phyloP scores from a whole-genome alignment of 2,888 invertebrate species.

The Resseliella maxima region DNA sequence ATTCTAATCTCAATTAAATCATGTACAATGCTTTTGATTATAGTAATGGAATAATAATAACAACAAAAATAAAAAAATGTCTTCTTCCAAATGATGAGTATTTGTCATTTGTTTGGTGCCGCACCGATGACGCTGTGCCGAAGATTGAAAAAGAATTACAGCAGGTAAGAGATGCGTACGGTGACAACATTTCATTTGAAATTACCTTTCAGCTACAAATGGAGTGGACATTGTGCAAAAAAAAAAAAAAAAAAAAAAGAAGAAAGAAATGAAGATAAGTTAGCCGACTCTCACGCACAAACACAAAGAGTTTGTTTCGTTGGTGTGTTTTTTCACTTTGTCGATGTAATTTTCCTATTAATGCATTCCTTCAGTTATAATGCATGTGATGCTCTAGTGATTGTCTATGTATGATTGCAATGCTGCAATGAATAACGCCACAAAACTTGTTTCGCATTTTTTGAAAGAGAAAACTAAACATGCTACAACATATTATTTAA shows the following conservation, averaged over 20 bases:
- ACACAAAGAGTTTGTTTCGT: background rate
- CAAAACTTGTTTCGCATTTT: constrained; percentile 50
- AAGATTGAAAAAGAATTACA: background rate
- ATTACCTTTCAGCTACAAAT: constrained; percentile 26
- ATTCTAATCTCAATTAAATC: constrained; percentile 38
- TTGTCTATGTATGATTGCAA: background rate
- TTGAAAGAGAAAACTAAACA: constrained; percentile 10
- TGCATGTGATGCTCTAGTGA: background rate
- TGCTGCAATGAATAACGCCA: constrained; percentile 7
- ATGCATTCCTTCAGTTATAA: constrained; percentile 4
- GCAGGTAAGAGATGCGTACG: background rate
- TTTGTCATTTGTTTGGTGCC: background rate
- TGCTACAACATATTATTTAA: constrained; percentile 47
- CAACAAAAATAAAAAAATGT: background rate
- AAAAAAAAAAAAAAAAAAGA: background rate
- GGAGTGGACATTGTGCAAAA: background rate
- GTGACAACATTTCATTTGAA: constrained; percentile 42
- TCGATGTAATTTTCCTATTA: constrained; percentile 35
- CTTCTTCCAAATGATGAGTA: background rate
- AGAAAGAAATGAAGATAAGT: constrained; percentile 10
- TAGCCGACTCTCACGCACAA: background rate
- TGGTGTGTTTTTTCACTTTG: background rate
- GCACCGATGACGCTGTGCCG: background rate
- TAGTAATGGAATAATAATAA: background rate
- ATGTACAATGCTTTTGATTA: background rate